Evolutionary conservation across 2,888 invertebrate species (phyloP), one percentile per base, ranked within the genome.

Genomic region (Tethea ocularis): DNA sequence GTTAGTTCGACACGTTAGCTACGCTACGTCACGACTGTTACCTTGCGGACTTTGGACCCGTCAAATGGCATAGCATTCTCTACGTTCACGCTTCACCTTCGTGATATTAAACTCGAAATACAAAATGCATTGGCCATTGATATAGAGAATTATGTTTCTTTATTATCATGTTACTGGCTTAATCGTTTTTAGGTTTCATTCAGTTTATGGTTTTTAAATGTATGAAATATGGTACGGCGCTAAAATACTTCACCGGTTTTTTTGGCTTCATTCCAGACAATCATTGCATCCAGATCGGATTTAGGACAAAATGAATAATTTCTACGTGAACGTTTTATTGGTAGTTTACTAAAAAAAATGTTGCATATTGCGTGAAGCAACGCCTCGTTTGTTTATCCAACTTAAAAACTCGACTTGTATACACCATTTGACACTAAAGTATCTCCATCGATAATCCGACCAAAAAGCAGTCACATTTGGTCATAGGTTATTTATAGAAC

Each of bases 31-130:
- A 78, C 74, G 33, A 33, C 46, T 72, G 65, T 79, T 82, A 89
- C 91, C 89, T 89, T 84, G 86, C 77, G 92, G 91, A 93, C 93
- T 93, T 93, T 92, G 92, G 82, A 93, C 93, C 82, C 87, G 78
- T 85, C 85, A 82, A 80, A 82, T 83, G 77, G 72, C 80, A 77
- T 78, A 72, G 71, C 68, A 68, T 66, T 68, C 66, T 62, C 51
- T 62, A 59, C 74, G 74, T 82, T 82, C 86, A 85, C 82, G 84
- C 72, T 75, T 75, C 75, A 75, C 78, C 82, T 78, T 73, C 87
- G 85, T 85, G 86, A 68, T 73, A 64, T n/a, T n/a, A 64, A 62
- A 58, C 46, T 63, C 61, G 58, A 64, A 67, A 67, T 60, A 64
- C 60, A 52, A 20, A 54, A 54, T 59, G 20, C 46, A 46, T 20